phyloP scores from a whole-genome alignment of 1,140 invertebrate genomes.

The Pachyrhynchus sulphureomaculatus region DNA sequence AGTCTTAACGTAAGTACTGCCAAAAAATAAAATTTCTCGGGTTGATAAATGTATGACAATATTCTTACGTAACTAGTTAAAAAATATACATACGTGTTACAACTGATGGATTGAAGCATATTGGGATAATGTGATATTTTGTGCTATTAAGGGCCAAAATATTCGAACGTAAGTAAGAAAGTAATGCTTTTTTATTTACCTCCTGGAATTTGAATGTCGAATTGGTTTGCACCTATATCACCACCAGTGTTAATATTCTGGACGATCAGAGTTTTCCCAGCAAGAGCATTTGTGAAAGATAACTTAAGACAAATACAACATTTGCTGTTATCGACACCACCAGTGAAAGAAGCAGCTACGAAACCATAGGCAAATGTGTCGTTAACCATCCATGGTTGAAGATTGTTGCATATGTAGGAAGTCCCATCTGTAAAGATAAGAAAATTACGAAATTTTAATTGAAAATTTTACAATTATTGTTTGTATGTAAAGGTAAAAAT shows the following conservation, averaged over 20 bases:
- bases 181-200: neutral
- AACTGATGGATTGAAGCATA: no score
- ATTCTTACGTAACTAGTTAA: no score
- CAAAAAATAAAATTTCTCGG: no score
- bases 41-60: no score
- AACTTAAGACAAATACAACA: slow-evolving; percentile 19
- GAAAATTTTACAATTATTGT: no score
- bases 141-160: no score
- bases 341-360: no score
- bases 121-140: no score
- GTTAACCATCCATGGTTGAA: no score
- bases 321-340: slow-evolving; percentile 12
- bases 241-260: slow-evolving; percentile 12
- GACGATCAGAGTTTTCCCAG: slow-evolving; percentile 1
- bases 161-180: neutral
- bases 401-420: slow-evolving; percentile 11
- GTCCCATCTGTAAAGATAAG: neutral
- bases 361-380: slow-evolving; percentile 20
- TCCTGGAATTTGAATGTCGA: slow-evolving; percentile 17
- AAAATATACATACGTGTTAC: no score
- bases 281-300: neutral
- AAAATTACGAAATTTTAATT: no score
- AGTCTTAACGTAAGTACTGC: no score
- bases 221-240: slow-evolving; percentile 11
- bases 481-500: neutral